A percentile compares a stretch with the other conserved stretches of the same genome.
phyloP scores from a whole-genome alignment of 1,140 invertebrate species.

The Dreissena polymorpha region DNA sequence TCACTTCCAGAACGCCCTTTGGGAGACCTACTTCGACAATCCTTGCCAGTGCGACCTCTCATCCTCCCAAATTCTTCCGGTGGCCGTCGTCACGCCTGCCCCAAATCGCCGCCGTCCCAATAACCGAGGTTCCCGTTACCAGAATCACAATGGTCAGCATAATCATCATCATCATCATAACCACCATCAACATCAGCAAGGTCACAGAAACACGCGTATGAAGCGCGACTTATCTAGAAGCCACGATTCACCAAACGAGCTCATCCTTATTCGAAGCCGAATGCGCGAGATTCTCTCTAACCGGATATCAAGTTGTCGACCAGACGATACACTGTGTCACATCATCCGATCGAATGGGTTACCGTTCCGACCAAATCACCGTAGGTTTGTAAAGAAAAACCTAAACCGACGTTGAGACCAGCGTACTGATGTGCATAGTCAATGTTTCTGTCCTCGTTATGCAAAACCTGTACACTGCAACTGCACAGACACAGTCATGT shows the following conservation, averaged over 20 bases:
- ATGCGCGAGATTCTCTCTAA: constrained; percentile 19
- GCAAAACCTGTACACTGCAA: constrained; percentile 1
- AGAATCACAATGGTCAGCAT: not conserved
- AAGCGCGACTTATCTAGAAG: not conserved
- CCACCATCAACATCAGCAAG: constrained; percentile 1
- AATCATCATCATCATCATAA: constrained; percentile 19
- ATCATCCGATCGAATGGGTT: constrained; percentile 7
- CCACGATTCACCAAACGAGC: not conserved
- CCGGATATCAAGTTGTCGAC: constrained; percentile 1
- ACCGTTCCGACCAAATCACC: not conserved
- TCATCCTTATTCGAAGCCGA: not conserved
- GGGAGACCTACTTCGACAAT: constrained; percentile 58
- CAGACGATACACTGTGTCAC: constrained; percentile 26
- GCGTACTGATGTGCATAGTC: not conserved
- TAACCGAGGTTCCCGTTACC: constrained; percentile 16
- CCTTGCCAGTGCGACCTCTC: constrained; percentile 8
- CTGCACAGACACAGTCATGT: not conserved
- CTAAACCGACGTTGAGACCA: not conserved
- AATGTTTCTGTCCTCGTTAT: constrained; percentile 15
- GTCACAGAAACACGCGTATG: not conserved
- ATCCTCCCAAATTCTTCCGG: not conserved
- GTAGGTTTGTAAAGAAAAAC: not conserved
- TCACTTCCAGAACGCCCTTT: constrained; percentile 63
- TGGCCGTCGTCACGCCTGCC: not conserved
- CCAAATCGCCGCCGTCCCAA: not conserved